These are phyloP conservation scores for Cisticola juncidis DNA, from an alignment of 2,113 vertebrate genomes.

Conservation along the genomic window DNA sequence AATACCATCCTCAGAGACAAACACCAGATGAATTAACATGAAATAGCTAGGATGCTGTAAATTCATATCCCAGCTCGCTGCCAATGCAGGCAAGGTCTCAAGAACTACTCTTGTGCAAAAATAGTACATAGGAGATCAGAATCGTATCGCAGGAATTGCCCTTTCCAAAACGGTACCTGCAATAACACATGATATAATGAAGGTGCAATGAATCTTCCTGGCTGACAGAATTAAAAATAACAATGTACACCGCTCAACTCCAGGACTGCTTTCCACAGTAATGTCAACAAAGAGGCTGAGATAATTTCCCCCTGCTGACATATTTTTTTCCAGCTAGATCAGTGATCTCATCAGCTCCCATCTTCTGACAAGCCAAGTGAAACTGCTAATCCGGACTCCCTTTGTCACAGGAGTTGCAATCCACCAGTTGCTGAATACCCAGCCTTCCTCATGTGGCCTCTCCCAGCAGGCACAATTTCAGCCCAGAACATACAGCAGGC, in stretches of 20 bases:
- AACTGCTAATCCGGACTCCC: conserved; percentile 9
- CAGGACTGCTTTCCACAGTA: conserved; percentile 14
- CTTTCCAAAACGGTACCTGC: conserved; percentile 38
- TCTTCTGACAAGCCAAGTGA: conserved; percentile 36
- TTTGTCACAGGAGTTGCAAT: not conserved
- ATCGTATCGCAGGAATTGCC: not conserved
- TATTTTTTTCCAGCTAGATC: conserved; percentile 59
- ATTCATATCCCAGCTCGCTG: conserved; percentile 4
- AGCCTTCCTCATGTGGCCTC: not conserved
- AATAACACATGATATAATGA: conserved; percentile 58
- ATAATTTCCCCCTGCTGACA: conserved; percentile 57
- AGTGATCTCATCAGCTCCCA: conserved; percentile 35
- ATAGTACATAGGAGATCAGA: not conserved
- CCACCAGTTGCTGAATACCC: not conserved
- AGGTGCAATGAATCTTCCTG: conserved; percentile 42
- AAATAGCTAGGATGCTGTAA: conserved; percentile 5
- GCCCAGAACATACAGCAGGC: not conserved
- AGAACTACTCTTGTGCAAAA: conserved; percentile 25
- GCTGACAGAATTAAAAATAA: conserved; percentile 56
- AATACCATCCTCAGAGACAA: conserved; percentile 21
- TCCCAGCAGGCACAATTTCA: not conserved
- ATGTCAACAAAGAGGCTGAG: conserved; percentile 58
- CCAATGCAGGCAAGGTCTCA: conserved; percentile 18
- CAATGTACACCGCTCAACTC: not conserved
- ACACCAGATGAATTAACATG: not conserved